A percentile compares a stretch with the other conserved stretches of the same genome.
Conservation (phyloP, 2,113 vertebrate species). For the Elanoides forficatus region DNA sequence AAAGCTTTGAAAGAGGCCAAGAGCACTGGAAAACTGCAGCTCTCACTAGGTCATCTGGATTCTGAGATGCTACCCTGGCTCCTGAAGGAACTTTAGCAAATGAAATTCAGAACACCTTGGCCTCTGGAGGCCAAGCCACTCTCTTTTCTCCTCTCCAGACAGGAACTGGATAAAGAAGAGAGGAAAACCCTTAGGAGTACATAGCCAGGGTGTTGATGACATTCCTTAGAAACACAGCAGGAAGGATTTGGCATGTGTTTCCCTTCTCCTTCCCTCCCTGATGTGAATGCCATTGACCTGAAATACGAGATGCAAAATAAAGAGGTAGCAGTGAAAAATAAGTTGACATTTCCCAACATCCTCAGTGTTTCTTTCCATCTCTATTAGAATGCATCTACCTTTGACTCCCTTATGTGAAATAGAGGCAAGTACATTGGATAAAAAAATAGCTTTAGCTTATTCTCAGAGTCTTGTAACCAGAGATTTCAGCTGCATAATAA, state of each 20-base stretch:
- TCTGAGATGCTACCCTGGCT: not conserved
- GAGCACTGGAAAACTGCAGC: not conserved
- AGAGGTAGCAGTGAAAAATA: not conserved
- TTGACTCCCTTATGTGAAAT: not conserved
- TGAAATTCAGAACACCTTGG: not conserved
- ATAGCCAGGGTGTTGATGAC: not conserved
- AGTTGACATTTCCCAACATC: not conserved
- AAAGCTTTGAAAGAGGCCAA: not conserved
- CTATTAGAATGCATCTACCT: not conserved
- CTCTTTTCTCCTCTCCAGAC: not conserved
- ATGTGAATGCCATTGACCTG: not conserved
- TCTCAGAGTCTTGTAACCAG: not conserved
- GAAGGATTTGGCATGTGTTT: not conserved
- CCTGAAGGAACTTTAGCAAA: not conserved
- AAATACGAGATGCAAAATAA: not conserved
- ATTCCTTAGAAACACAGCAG: not conserved
- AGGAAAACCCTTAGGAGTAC: not conserved
- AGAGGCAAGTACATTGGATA: not conserved
- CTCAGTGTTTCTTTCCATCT: not conserved
- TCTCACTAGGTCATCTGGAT: not conserved
- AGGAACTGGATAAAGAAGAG: not conserved
- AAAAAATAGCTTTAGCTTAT: not conserved
- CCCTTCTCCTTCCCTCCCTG: not conserved
- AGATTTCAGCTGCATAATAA: not conserved
- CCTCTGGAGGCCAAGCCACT: not conserved